phyloP scores from a whole-genome alignment of 2,113 vertebrate genomes.

The Nannospalax galili region DNA sequence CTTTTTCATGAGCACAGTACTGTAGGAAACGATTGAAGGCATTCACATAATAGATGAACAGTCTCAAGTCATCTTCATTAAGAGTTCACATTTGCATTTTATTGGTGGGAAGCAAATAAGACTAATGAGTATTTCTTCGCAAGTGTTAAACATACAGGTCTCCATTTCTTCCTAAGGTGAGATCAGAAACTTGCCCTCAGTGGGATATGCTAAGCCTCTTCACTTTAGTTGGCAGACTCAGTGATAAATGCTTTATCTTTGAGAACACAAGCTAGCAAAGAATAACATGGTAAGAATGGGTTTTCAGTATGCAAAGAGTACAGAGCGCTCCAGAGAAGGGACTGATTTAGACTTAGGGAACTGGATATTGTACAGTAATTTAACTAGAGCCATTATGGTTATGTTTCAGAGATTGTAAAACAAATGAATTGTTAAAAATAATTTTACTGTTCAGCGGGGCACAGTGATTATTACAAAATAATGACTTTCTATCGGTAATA shows the following conservation, averaged over 20 bases:
- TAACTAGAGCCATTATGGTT: constrained; percentile 46
- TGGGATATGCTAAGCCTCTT: neutral
- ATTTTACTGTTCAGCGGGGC: constrained; percentile 63
- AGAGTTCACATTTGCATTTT: constrained; percentile 42
- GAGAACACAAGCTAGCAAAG: neutral
- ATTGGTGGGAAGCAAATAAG: constrained; percentile 23
- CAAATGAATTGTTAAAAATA: constrained; percentile 68
- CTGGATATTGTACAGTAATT: constrained; percentile 56
- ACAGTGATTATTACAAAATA: constrained; percentile 61
- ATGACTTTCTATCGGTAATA: constrained; percentile 38
- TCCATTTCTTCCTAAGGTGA: neutral
- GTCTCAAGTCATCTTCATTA: constrained; percentile 6
- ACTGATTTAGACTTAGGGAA: constrained; percentile 52
- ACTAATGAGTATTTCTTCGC: neutral
- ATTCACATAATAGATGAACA: neutral
- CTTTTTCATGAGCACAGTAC: constrained; percentile 17
- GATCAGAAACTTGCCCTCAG: neutral
- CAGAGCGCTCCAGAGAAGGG: neutral
- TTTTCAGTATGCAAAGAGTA: constrained; percentile 2
- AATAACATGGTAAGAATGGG: neutral
- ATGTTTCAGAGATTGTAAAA: constrained; percentile 66
- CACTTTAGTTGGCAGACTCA: neutral
- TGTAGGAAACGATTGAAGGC: neutral
- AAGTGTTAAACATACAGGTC: neutral
- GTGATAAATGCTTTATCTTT: neutral